These are phyloP conservation scores for Liodrosophila aerea DNA, from an alignment of 2,888 invertebrate genomes.

Conservation along the genomic window DNA sequence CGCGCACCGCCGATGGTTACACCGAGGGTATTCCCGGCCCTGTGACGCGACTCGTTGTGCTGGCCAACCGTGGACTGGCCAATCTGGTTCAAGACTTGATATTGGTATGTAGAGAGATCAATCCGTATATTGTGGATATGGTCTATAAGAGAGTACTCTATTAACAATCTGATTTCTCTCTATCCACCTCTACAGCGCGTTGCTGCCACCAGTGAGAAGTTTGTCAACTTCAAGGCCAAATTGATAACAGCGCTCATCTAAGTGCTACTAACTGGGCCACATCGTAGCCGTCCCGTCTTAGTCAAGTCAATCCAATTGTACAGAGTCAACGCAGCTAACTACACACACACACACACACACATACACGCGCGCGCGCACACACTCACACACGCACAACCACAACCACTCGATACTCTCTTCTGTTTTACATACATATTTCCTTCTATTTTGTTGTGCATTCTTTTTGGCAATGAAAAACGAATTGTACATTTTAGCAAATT, in stretches of 20 bases:
- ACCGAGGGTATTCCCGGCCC: slow-evolving; percentile 94
- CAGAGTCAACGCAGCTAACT: slow-evolving; percentile 62
- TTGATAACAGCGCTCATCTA: slow-evolving; percentile 95
- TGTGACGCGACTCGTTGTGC: slow-evolving; percentile 92
- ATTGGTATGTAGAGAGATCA: slow-evolving; percentile 84
- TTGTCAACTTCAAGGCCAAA: slow-evolving; percentile 96
- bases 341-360: slow-evolving; percentile 25
- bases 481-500: slow-evolving; percentile 54
- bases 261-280: slow-evolving; percentile 40
- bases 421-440: slow-evolving; percentile 25
- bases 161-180: neutral
- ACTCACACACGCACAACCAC: slow-evolving; percentile 7
- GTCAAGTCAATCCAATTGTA: slow-evolving; percentile 68
- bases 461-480: slow-evolving; percentile 40
- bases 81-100: slow-evolving; percentile 94
- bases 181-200: slow-evolving; percentile 84
- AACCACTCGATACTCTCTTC: slow-evolving; percentile 29
- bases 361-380: slow-evolving; percentile 18
- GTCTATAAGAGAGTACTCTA: too few species aligned
- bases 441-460: slow-evolving; percentile 34
- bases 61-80: slow-evolving; percentile 93
- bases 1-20: slow-evolving; percentile 85
- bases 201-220: slow-evolving; percentile 94
- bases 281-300: slow-evolving; percentile 51
- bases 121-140: too few species aligned